These are phyloP conservation scores for Saguinus imperator DNA, from an alignment of 2,113 vertebrate genomes.

Conservation along the genomic window DNA sequence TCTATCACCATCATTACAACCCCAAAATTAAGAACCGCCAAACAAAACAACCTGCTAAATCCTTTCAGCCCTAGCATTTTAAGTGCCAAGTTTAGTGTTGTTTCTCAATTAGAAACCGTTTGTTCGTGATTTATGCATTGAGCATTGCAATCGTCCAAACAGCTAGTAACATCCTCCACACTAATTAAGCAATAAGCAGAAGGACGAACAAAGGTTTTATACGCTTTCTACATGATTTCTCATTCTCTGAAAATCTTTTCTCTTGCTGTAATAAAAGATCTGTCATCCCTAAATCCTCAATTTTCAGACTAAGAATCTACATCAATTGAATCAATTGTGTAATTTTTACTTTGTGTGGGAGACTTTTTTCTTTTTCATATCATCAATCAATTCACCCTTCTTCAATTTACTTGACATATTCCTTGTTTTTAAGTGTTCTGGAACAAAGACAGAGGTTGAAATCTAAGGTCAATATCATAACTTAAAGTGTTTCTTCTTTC, in stretches of 20 bases:
- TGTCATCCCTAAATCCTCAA: not conserved
- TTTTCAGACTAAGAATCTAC: not conserved
- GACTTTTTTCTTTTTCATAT: not conserved
- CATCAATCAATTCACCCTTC: not conserved
- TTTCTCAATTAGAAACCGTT: not conserved
- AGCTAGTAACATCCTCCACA: not conserved
- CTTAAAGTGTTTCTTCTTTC: constrained; percentile 32
- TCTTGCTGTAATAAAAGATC: not conserved
- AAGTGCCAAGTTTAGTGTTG: not conserved
- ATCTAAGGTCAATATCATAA: constrained; percentile 7
- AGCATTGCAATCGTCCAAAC: not conserved
- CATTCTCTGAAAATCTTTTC: not conserved
- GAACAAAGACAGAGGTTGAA: not conserved
- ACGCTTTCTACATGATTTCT: not conserved
- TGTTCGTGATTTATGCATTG: not conserved
- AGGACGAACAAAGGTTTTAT: not conserved
- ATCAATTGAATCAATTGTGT: not conserved
- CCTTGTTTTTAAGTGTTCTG: not conserved
- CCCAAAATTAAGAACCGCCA: not conserved
- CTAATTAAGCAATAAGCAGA: not conserved
- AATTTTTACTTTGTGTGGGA: not conserved
- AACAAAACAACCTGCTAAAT: not conserved
- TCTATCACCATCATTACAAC: not conserved
- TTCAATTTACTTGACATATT: not conserved
- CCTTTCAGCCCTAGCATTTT: not conserved